phyloP scores from a whole-genome alignment of 2,797 vertebrate genomes.

The Rhinichthys osculus region DNA sequence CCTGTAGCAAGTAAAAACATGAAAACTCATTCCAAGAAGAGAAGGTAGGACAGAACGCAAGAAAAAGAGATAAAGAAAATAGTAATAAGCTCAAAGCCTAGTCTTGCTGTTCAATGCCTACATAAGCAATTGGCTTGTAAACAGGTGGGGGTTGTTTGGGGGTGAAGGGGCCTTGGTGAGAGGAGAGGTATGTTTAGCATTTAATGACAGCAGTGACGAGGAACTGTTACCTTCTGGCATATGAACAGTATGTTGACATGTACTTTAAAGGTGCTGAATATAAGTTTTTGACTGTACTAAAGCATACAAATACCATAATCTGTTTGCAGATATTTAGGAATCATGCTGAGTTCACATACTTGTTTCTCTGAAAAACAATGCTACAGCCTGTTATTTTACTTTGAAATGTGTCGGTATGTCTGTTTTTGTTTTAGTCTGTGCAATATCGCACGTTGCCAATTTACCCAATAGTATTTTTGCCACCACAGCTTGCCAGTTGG shows the following conservation, averaged over 20 bases:
- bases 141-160: too few relatives aligned
- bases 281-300: too few relatives aligned
- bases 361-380: too few relatives aligned
- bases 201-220: not conserved
- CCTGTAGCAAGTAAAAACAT: conserved; percentile 74
- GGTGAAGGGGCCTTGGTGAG: not conserved
- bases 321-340: too few relatives aligned
- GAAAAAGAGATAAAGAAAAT: not conserved
- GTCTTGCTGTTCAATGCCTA: not conserved
- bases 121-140: not conserved
- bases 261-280: not conserved
- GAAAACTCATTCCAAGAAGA: conserved; percentile 72
- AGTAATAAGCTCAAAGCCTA: not conserved
- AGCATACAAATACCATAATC: too few relatives aligned
- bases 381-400: too few relatives aligned
- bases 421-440: too few relatives aligned
- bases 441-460: too few relatives aligned
- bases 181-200: not conserved
- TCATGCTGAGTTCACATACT: too few relatives aligned
- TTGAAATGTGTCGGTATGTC: too few relatives aligned
- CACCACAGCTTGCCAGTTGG: too few relatives aligned
- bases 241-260: not conserved
- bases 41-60: conserved; percentile 70
- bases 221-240: conserved; percentile 2
- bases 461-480: too few relatives aligned